Evolutionary conservation across 64 coral and sea anemone genomes (phyloP).

Genomic region (Platygyra sinensis): DNA sequence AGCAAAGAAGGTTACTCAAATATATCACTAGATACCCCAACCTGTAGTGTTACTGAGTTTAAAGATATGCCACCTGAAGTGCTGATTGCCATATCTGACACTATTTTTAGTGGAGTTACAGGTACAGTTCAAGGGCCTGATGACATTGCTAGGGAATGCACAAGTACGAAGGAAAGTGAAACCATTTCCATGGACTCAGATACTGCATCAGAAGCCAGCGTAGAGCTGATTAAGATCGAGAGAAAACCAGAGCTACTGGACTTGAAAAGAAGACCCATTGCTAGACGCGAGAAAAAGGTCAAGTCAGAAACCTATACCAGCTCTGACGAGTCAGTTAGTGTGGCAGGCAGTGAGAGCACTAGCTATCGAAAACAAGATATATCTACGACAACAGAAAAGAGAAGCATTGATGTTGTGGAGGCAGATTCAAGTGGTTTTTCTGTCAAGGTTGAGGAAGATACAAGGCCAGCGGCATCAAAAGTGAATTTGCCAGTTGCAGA

Average conservation of each 20-base stretch:
- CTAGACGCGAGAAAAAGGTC: no score
- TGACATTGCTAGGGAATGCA: neutral
- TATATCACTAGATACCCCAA: neutral
- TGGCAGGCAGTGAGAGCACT: neutral
- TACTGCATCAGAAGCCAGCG: constrained; percentile 6
- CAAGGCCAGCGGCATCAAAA: neutral
- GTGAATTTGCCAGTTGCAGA: neutral
- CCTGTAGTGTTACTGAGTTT: neutral
- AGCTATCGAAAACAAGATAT: neutral
- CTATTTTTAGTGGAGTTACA: neutral
- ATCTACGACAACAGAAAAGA: neutral
- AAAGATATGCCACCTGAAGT: neutral
- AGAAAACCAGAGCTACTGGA: no score
- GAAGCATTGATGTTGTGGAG: neutral
- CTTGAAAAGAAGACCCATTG: no score
- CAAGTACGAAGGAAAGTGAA: neutral
- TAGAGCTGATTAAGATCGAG: neutral
- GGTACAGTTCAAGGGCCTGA: neutral
- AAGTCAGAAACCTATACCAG: no score
- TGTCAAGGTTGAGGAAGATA: neutral
- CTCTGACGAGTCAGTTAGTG: neutral
- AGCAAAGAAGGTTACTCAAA: neutral
- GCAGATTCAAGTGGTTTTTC: neutral
- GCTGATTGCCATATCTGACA: neutral
- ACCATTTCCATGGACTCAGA: constrained; percentile 64